phyloP scores from a whole-genome alignment of 2,113 vertebrate species.

The cattle (Bos taurus) region ARS-UCD2.0 NC_037346.1:5418001-5418500 shows the following conservation, averaged over 20 bases:
- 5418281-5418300: not conserved
- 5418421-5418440: not conserved
- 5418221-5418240: not conserved
- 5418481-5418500: not conserved
- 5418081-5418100: not conserved
- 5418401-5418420: not conserved
- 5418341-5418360: not conserved
- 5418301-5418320: not conserved
- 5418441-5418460: not conserved
- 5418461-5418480: not conserved
- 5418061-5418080: not conserved
- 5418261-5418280: not conserved
- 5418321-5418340: not conserved
- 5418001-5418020: not conserved
- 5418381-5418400: not conserved
- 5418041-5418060: not conserved
- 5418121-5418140: not conserved
- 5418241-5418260: not conserved
- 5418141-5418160: not conserved
- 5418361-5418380: not conserved
- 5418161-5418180: not conserved
- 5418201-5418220: not conserved
- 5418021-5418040: not conserved
- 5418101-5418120: not conserved
- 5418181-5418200: not conserved